Base-by-base conservation (phyloP, 92 coral and sea anemone genomes). In the Parazoanthus atlanticus region DNA sequence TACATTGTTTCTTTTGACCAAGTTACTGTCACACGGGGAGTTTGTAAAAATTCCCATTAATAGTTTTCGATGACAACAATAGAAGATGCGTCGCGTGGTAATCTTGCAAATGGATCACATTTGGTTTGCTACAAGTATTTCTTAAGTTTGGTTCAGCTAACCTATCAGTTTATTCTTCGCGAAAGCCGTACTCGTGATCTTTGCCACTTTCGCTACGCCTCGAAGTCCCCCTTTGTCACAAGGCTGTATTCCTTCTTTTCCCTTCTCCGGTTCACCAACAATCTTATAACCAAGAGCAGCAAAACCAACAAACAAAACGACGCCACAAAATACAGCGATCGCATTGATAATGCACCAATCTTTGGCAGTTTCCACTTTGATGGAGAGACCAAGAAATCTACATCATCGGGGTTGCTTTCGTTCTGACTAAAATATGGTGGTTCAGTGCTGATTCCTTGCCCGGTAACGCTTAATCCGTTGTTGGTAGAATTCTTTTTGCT, bases 201-300 rank as follows among this genome's bases (percentile, higher is more conserved):
- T 26, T n/a, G 28, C 19, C 80, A 17, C 71, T 34, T 38, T 40
- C 81, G n/a, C 77, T 89, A 95, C 32, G 98, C 98, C 84, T 95
- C 98, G 64, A 95, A 95, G 77, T 95, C 98, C 64, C 98, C 98
- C 88, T 93, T 95, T 26, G 98, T 95, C 6, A 95, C 98, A 54
- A 95, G 91, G 79, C 88, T 90, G 81, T 95, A 93, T 76, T 93
- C 98, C 85, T 80, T 87, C 29, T 86, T 92, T 67, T 91, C 93
- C 58, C 84, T 94, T 74, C 90, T 86, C 75, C 98, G 85, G 19
- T 94, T 92, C 16, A 95, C 89, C 25, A 93, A 78, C 66, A 95
- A 88, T 82, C 91, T 93, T 82, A 95, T 88, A 34, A 95, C 86
- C 95, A 95, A 88, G 11, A 95, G 89, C 9, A 95, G 90, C 47